These are phyloP conservation scores for Teleiodes luculella DNA, from an alignment of 2,888 invertebrate genomes.

Conservation along the genomic window DNA sequence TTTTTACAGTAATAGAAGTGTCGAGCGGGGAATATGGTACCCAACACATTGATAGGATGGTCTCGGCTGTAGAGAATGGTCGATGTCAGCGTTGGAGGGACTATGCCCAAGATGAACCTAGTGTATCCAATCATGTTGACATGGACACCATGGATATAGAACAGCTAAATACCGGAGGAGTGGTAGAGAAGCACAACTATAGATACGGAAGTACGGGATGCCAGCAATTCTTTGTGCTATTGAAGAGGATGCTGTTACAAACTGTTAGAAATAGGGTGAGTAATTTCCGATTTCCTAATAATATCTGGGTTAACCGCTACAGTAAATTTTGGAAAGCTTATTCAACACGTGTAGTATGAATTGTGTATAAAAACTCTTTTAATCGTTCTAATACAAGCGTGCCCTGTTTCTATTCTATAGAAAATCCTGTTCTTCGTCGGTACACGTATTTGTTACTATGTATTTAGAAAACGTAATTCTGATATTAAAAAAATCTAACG, in stretches of 20 bases:
- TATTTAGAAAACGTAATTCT: no score
- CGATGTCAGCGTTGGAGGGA: constrained; percentile 75
- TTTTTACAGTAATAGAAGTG: constrained; percentile 85
- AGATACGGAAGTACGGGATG: constrained; percentile 79
- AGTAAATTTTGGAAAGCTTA: no score
- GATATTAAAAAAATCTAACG: no score
- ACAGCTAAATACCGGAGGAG: constrained; percentile 60
- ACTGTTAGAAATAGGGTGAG: constrained; percentile 84
- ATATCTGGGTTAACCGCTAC: no score
- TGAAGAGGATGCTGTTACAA: constrained; percentile 85
- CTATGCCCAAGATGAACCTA: constrained; percentile 38
- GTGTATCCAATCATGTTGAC: not conserved
- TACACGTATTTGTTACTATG: no score
- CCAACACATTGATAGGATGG: constrained; percentile 82
- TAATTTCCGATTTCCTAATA: no score
- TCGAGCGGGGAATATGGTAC: constrained; percentile 88
- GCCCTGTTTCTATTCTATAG: no score
- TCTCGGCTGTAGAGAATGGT: constrained; percentile 83
- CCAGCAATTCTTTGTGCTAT: constrained; percentile 83
- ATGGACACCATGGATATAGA: constrained; percentile 50
- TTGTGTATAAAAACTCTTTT: no score
- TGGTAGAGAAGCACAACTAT: constrained; percentile 68
- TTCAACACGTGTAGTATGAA: no score
- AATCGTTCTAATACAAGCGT: no score
- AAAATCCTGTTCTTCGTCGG: no score